phyloP scores from a whole-genome alignment of 64 coral and sea anemone genomes.

The Stichodactyla helianthus region DNA sequence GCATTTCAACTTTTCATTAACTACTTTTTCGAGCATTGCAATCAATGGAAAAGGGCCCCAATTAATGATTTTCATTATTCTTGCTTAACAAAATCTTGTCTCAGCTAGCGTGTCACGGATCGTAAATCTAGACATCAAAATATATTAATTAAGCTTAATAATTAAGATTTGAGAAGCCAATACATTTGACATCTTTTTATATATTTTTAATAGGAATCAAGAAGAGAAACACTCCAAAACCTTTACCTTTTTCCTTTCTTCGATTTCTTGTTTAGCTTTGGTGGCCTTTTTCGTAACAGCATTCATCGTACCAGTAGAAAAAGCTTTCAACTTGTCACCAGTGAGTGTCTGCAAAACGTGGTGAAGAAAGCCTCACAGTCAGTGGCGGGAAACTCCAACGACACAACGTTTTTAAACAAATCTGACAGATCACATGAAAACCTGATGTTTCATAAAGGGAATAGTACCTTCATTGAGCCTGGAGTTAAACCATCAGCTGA shows the following conservation, averaged over 20 bases:
- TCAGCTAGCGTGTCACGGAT: too few relatives aligned
- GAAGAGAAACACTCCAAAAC: background rate
- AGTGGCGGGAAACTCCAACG: background rate
- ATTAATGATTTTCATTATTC: too few relatives aligned
- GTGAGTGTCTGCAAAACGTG: conserved; percentile 64
- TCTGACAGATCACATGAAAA: background rate
- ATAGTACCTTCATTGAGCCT: conserved; percentile 81
- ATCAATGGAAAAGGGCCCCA: too few relatives aligned
- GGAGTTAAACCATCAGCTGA: conserved; percentile 77
- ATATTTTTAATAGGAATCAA: background rate
- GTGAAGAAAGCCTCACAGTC: background rate
- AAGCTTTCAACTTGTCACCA: conserved; percentile 84
- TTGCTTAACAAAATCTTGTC: too few relatives aligned
- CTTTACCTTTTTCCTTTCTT: conserved; percentile 75
- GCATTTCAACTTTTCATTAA: too few relatives aligned
- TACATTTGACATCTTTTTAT: background rate
- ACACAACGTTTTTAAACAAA: background rate
- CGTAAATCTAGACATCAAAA: too few relatives aligned
- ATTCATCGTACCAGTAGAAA: conserved; percentile 81
- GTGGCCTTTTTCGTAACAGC: conserved; percentile 63
- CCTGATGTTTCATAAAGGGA: background rate
- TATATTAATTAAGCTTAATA: too few relatives aligned
- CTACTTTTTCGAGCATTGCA: too few relatives aligned
- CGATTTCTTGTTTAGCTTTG: conserved; percentile 84
- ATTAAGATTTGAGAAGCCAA: too few relatives aligned